These are phyloP conservation scores for Hylaeus anthracinus DNA, from an alignment of 1,140 invertebrate species.

Conservation along the genomic window DNA sequence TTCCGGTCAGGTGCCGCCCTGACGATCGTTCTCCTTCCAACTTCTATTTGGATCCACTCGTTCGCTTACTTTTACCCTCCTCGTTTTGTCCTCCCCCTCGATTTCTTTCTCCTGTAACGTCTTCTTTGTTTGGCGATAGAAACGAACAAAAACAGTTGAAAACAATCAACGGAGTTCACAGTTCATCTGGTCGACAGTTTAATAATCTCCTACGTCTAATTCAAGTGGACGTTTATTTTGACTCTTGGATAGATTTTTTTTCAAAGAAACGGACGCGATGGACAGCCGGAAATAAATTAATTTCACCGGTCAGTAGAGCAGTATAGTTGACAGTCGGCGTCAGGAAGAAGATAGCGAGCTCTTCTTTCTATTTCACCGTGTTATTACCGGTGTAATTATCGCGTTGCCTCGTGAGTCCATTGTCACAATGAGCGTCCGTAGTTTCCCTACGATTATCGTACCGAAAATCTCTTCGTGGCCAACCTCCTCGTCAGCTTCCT, in stretches of 20 bases:
- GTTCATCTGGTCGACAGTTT: too few species aligned
- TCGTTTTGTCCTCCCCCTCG: slow-evolving; percentile 34
- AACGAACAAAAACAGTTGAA: slow-evolving; percentile 9
- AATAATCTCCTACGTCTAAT: too few species aligned
- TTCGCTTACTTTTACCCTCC: slow-evolving; percentile 61
- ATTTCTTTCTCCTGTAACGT: slow-evolving; percentile 36
- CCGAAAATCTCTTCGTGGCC: slow-evolving; percentile 62
- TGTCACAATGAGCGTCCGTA: slow-evolving; percentile 69
- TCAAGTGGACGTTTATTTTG: too few species aligned
- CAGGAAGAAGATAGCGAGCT: slow-evolving; percentile 43
- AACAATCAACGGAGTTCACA: not conserved
- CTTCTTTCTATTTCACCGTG: slow-evolving; percentile 60
- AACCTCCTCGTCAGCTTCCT: slow-evolving; percentile 61
- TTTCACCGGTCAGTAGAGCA: slow-evolving; percentile 49
- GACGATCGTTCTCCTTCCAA: slow-evolving; percentile 72
- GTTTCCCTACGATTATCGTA: slow-evolving; percentile 68
- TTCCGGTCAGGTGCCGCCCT: slow-evolving; percentile 79
- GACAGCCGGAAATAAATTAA: slow-evolving; percentile 3
- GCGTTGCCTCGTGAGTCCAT: slow-evolving; percentile 62
- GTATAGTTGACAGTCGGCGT: slow-evolving; percentile 27
- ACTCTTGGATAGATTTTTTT: too few species aligned
- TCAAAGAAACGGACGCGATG: not conserved
- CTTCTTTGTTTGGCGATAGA: slow-evolving; percentile 13
- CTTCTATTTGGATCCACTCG: slow-evolving; percentile 65
- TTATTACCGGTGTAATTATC: slow-evolving; percentile 68